These are phyloP conservation scores for Heteropelma amictum DNA, from an alignment of 2,888 invertebrate genomes.

Conservation along the genomic window DNA sequence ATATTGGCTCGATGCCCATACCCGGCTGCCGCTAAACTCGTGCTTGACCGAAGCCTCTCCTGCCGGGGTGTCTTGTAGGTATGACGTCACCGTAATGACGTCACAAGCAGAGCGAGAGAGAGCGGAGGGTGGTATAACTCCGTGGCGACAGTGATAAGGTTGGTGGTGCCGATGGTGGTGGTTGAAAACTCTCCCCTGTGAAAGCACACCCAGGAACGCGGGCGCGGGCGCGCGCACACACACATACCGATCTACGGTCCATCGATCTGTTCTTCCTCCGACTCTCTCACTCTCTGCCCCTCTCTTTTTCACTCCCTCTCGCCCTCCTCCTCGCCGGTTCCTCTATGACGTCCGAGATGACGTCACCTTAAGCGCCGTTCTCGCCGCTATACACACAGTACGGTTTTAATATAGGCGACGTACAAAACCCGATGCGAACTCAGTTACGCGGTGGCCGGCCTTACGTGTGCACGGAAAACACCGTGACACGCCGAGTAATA, in stretches of 20 bases:
- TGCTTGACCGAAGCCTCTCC: conserved; percentile 31
- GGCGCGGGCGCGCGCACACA: conserved; percentile 3
- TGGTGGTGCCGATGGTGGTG: conserved; percentile 2
- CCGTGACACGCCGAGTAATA: not conserved
- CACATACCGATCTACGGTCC: conserved; percentile 38
- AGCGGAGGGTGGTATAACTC: not conserved
- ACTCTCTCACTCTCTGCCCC: not conserved
- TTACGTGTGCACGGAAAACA: conserved; percentile 68
- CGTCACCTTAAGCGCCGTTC: conserved; percentile 72
- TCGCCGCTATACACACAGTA: conserved; percentile 73
- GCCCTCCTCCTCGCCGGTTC: conserved; percentile 20
- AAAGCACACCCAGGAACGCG: not conserved
- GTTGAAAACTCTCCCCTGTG: not conserved
- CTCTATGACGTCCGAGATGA: conserved; percentile 66
- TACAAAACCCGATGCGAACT: conserved; percentile 74
- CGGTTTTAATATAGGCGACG: conserved; percentile 77
- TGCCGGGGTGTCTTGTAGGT: conserved; percentile 26
- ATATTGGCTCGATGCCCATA: conserved; percentile 34
- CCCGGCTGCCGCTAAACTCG: conserved; percentile 39
- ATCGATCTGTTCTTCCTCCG: conserved; percentile 43
- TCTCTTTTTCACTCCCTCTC: not conserved
- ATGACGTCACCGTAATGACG: conserved; percentile 58
- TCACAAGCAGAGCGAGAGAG: conserved; percentile 18
- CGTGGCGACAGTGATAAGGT: not conserved
- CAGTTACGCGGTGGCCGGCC: conserved; percentile 76